Conservation (phyloP, 2,888 invertebrate genomes). For the Blastobasis adustella region DNA sequence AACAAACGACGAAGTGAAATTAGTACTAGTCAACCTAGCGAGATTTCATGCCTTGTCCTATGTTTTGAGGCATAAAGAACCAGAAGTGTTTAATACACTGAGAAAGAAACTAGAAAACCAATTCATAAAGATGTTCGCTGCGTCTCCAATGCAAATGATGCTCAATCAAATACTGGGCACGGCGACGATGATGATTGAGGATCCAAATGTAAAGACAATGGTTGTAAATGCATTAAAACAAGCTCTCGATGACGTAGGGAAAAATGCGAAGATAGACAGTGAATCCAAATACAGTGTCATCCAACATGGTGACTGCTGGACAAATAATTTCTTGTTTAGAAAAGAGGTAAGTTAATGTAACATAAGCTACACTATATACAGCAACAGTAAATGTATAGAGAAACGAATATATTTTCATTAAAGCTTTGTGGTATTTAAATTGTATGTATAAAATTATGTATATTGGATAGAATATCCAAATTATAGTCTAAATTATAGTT, state of each 20-base stretch:
- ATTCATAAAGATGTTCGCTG: neutral
- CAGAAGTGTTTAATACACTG: constrained; percentile 19
- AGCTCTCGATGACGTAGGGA: neutral
- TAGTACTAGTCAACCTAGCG: constrained; percentile 34
- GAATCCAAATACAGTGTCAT: constrained; percentile 27
- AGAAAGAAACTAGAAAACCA: constrained; percentile 3
- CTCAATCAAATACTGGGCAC: constrained; percentile 15
- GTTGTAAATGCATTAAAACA: constrained; percentile 16
- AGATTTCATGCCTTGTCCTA: constrained; percentile 38
- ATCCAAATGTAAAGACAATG: constrained; percentile 19
- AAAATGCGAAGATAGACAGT: constrained; percentile 15
- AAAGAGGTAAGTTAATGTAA: constrained; percentile 20
- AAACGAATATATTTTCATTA: neutral
- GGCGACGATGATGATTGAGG: constrained; percentile 16
- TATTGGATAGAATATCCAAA: too few species aligned
- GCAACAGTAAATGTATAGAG: neutral
- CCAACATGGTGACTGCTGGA: constrained; percentile 42
- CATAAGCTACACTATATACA: neutral
- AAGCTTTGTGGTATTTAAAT: too few species aligned
- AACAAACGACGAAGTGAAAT: constrained; percentile 24
- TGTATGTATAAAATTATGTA: too few species aligned
- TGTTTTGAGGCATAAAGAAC: constrained; percentile 30
- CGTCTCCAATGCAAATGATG: neutral
- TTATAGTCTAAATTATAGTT: too few species aligned
- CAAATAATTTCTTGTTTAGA: constrained; percentile 39